phyloP scores from a whole-genome alignment of 2,797 vertebrate species.

The Sardinella longiceps region DNA sequence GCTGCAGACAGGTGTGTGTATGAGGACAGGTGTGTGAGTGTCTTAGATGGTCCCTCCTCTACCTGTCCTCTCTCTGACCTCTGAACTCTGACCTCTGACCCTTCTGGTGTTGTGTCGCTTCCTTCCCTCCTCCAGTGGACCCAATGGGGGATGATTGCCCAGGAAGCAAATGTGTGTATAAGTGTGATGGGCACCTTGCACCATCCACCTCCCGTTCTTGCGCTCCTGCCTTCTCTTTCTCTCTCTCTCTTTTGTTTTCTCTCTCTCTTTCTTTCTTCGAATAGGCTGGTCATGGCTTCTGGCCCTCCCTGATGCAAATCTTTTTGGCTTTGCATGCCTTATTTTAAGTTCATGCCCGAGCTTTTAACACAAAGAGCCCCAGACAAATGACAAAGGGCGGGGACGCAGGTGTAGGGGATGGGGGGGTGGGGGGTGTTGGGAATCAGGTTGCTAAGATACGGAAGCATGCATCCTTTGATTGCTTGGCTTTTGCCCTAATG shows the following conservation, averaged over 20 bases:
- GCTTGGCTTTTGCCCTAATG: conserved; percentile 57
- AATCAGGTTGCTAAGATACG: conserved; percentile 50
- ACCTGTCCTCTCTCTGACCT: conserved; percentile 42
- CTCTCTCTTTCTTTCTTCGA: conserved; percentile 46
- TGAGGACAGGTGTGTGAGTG: neutral
- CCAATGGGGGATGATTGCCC: conserved; percentile 95
- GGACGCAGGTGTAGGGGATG: conserved; percentile 11
- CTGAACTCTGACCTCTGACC: conserved; percentile 76
- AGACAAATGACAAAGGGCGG: conserved; percentile 61
- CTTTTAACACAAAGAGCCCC: conserved; percentile 71
- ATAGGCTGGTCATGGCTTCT: conserved; percentile 65
- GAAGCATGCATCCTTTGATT: conserved; percentile 61
- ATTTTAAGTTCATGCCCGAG: conserved; percentile 55
- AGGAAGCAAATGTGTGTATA: conserved; percentile 99
- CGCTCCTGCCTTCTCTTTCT: neutral
- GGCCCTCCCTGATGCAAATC: conserved; percentile 53
- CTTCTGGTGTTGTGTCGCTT: conserved; percentile 86
- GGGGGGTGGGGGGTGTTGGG: neutral
- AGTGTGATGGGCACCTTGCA: conserved; percentile 64
- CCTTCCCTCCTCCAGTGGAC: conserved; percentile 90
- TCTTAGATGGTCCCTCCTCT: conserved; percentile 21
- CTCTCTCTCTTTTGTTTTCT: conserved; percentile 56
- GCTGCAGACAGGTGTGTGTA: neutral
- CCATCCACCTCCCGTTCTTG: conserved; percentile 7
- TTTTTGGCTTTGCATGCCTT: conserved; percentile 84